Evolutionary conservation across 2,888 invertebrate genomes (phyloP).

Genomic region (Cephus rjabovi): DNA sequence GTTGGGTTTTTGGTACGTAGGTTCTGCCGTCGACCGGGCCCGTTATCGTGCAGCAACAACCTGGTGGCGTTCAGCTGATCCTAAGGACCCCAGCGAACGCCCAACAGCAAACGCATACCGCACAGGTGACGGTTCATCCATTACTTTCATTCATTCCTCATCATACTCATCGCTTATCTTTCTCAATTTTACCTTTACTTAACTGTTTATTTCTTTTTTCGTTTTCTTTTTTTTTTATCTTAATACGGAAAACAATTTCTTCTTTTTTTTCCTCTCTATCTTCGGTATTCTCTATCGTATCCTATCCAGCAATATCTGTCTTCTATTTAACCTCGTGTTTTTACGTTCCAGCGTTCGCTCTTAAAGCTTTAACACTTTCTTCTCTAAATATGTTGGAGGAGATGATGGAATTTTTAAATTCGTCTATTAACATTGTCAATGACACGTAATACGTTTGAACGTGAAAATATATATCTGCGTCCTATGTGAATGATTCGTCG

Average conservation of each 20-base stretch:
- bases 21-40: conserved; percentile 68
- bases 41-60: conserved; percentile 74
- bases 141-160: conserved; percentile 19
- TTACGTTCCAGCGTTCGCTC: not conserved
- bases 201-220: not conserved
- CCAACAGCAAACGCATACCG: conserved; percentile 65
- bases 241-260: not conserved
- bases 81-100: conserved; percentile 73
- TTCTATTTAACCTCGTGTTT: not conserved
- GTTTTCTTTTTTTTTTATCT: not conserved
- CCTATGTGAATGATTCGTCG: not conserved
- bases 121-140: conserved; percentile 65
- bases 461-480: not conserved
- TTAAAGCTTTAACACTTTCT: not conserved
- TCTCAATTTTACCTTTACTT: not conserved
- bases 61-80: conserved; percentile 79
- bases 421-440: not conserved
- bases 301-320: not conserved
- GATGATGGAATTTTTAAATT: not conserved
- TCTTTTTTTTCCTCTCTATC: not conserved
- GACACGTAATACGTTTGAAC: not conserved
- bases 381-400: not conserved
- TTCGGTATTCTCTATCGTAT: not conserved
- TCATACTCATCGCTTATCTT: conserved; percentile 36
- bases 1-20: conserved; percentile 48